These are phyloP conservation scores for Drusus annulatus DNA, from an alignment of 1,140 invertebrate species.

Conservation along the genomic window DNA sequence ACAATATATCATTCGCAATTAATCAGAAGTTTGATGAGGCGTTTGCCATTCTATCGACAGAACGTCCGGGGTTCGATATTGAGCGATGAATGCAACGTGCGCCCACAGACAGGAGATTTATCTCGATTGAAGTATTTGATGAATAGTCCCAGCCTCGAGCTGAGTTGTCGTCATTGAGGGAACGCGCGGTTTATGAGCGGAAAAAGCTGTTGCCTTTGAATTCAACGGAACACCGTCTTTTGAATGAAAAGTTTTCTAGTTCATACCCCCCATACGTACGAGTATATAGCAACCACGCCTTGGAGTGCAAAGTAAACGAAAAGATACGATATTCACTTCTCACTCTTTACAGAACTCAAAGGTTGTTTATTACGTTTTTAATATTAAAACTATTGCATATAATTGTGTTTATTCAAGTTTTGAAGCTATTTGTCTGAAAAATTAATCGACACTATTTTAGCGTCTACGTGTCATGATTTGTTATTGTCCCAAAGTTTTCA, in stretches of 20 bases:
- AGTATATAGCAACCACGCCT: too few relatives aligned
- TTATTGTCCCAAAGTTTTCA: too few relatives aligned
- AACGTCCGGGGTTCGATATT: constrained; percentile 10
- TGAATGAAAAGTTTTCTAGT: constrained; percentile 21
- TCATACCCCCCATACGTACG: background rate
- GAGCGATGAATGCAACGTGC: constrained; percentile 7
- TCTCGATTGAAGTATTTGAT: constrained; percentile 21
- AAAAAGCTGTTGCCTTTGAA: background rate
- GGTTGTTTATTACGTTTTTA: too few relatives aligned
- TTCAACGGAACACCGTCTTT: background rate
- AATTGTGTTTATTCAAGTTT: too few relatives aligned
- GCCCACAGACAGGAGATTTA: constrained; percentile 32
- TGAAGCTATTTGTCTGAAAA: too few relatives aligned
- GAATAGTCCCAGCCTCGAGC: background rate
- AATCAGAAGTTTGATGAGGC: background rate
- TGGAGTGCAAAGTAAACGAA: too few relatives aligned
- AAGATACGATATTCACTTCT: too few relatives aligned
- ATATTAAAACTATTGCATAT: too few relatives aligned
- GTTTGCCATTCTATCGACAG: background rate
- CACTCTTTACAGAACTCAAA: too few relatives aligned
- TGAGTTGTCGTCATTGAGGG: background rate
- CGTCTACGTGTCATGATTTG: too few relatives aligned
- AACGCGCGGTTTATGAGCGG: background rate
- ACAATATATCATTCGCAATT: background rate
- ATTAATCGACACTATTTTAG: too few relatives aligned